Conservation (phyloP, 2,888 invertebrate genomes). For the Aleiodes alternator region DNA sequence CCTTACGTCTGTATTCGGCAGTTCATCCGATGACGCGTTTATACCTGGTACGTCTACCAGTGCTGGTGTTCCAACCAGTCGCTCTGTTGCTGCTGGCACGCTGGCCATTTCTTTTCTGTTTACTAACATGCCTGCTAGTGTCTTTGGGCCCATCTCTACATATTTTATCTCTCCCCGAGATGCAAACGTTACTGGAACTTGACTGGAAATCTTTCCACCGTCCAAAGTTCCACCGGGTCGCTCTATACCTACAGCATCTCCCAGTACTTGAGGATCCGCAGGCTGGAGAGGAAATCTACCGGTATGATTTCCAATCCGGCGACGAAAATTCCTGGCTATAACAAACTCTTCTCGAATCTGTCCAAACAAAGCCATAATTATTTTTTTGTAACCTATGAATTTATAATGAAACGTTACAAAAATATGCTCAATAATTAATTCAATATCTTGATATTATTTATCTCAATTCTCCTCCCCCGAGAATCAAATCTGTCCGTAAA, state of each 20-base stretch:
- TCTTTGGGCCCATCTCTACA: background rate
- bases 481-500: background rate
- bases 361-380: background rate
- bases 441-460: background rate
- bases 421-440: background rate
- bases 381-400: background rate
- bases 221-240: background rate
- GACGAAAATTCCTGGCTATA: background rate
- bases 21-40: background rate
- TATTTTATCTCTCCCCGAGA: background rate
- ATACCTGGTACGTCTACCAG: conserved; percentile 1
- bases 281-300: background rate
- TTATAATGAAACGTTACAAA: too few species aligned
- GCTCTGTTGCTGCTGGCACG: background rate
- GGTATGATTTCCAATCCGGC: background rate
- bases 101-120: background rate
- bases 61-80: background rate
- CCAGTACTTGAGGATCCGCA: background rate
- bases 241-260: background rate
- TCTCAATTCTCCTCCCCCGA: background rate
- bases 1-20: background rate
- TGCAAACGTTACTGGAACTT: too few species aligned
- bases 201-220: background rate
- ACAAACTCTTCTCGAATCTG: background rate
- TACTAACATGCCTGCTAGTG: background rate